phyloP scores from a whole-genome alignment of 2,113 vertebrate genomes.

The Piaya cayana region DNA sequence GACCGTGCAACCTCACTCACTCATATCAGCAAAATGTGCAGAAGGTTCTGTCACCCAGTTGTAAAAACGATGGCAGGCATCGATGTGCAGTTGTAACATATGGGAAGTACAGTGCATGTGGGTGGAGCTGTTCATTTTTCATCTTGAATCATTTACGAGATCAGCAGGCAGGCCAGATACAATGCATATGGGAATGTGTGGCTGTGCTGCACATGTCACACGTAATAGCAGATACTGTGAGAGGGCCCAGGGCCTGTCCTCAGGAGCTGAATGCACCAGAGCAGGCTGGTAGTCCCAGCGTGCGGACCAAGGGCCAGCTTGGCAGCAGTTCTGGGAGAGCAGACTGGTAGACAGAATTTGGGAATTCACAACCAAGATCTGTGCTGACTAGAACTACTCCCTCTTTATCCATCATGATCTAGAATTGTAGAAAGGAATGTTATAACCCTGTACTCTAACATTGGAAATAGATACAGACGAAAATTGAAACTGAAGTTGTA shows the following conservation, averaged over 20 bases:
- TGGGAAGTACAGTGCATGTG: constrained; percentile 72
- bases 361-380: background rate
- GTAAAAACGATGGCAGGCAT: constrained; percentile 72
- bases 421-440: background rate
- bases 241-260: constrained; percentile 64
- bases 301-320: constrained; percentile 31
- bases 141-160: constrained; percentile 72
- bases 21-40: constrained; percentile 63
- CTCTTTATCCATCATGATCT: background rate
- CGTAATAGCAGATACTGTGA: constrained; percentile 64
- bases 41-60: constrained; percentile 73
- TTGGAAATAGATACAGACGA: background rate
- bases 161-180: constrained; percentile 72
- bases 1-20: constrained; percentile 2
- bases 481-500: background rate
- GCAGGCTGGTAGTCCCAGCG: constrained; percentile 33
- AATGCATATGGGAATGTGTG: constrained; percentile 74
- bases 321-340: constrained; percentile 49
- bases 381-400: background rate
- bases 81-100: constrained; percentile 71
- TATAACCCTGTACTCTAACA: background rate
- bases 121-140: constrained; percentile 73
- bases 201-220: constrained; percentile 73
- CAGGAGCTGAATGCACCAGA: background rate
- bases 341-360: constrained; percentile 52